Base-by-base conservation (phyloP, 2,888 invertebrate genomes). In the Eurytoma adleriae region DNA sequence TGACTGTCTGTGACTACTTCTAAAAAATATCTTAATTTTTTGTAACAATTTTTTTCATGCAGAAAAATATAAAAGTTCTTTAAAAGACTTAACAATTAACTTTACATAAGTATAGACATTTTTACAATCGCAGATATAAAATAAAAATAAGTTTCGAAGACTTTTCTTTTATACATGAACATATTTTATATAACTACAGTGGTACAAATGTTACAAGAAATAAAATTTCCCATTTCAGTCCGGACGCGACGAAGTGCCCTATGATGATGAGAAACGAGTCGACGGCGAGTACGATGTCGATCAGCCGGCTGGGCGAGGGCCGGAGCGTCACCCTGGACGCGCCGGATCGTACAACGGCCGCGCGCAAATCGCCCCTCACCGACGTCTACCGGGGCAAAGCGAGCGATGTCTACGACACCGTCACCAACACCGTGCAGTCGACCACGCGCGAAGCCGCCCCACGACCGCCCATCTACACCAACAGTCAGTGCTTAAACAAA, bases 161-260 rank as follows among this genome's bases (percentile, higher is more conserved):
- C n/a, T n/a, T n/a, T n/a, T n/a, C n/a, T n/a, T n/a, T n/a, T n/a
- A n/a, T n/a, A n/a, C n/a, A n/a, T n/a, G n/a, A n/a, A n/a, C n/a
- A n/a, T n/a, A n/a, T n/a, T n/a, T n/a, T n/a, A n/a, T n/a, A n/a
- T n/a, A n/a, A n/a, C 3, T 4, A 5, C 5, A 5, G 4, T 40
- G 4, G 7, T 3, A 7, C 40, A 4, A 40, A 40, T 40, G 3
- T 40, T 0, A 40, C n/a, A n/a, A 40, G 40, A 40, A 40, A 40
- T 40, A 40, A 40, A 30, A 40, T 40, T 40, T 50, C 62, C 50
- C 54, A 78, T 61, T 88, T 88, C 86, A 93, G 93, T 81, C 92
- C 93, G 1, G 93, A 92, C 84, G 91, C 91, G 73, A 92, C 91
- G 7, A 92, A 92, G 84, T 93, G 93, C 83, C 87, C 90, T 72